Percentiles rank a stretch among this genome's conserved stretches.
Evolutionary conservation across 35 echinoderm and acorn worm genomes (phyloP).

Genomic region (Amphiura filiformis): DNA sequence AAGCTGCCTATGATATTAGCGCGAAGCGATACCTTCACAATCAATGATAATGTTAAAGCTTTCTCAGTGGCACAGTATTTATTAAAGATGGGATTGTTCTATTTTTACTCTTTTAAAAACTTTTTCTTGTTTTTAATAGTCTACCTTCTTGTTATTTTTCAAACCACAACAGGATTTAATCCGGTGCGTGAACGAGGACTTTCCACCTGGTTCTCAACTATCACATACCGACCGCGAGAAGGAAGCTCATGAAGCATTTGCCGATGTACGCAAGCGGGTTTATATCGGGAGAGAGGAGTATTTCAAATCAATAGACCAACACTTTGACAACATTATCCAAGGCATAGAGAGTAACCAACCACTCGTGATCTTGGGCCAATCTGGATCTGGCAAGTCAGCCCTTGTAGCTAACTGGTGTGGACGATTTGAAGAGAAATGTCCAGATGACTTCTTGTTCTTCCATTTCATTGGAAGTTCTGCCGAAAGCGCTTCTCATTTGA

Average conservation of each 20-base stretch:
- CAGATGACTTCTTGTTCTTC: constrained; percentile 64
- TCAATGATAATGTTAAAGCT: neutral
- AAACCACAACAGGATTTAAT: constrained; percentile 65
- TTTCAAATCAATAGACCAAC: constrained; percentile 65
- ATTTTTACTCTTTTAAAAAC: neutral
- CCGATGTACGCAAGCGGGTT: constrained; percentile 61
- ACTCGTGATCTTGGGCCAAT: constrained; percentile 72
- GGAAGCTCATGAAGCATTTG: constrained; percentile 84
- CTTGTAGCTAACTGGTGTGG: constrained; percentile 84
- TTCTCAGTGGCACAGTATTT: neutral
- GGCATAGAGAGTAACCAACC: neutral
- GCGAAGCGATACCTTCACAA: neutral
- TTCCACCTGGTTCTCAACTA: constrained; percentile 79
- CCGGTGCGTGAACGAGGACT: constrained; percentile 71
- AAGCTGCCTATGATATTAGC: neutral
- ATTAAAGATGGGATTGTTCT: neutral
- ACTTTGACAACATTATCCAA: constrained; percentile 16
- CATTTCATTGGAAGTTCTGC: constrained; percentile 93
- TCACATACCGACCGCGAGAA: constrained; percentile 57
- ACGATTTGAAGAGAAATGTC: constrained; percentile 72
- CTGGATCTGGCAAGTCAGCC: constrained; percentile 87
- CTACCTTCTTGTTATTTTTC: too few species aligned
- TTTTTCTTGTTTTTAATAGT: too few species aligned
- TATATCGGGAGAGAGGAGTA: constrained; percentile 87
- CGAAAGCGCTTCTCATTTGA: constrained; percentile 81